Percentiles rank a stretch among this genome's conserved stretches.
phyloP scores from a whole-genome alignment of 92 coral and sea anemone genomes.

The Phenganax subtilis region DNA sequence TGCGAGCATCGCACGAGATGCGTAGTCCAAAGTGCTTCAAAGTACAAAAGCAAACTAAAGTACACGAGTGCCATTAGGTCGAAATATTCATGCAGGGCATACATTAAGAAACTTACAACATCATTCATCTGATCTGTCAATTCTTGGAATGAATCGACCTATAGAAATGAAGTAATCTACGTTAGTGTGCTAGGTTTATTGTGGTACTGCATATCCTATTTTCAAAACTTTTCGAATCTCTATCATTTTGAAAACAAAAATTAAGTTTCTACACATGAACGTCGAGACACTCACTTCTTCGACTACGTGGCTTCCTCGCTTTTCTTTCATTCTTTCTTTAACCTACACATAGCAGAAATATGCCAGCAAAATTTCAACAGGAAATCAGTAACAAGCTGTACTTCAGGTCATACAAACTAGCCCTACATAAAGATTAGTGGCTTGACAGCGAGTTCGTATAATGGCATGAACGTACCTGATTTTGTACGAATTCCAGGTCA shows the following conservation, averaged over 20 bases:
- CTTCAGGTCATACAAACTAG: neutral
- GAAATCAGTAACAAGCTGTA: neutral
- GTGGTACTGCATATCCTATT: no score
- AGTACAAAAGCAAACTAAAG: no score
- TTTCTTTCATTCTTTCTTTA: constrained; percentile 17
- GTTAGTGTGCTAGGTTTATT: neutral
- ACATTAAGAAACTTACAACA: constrained; percentile 38
- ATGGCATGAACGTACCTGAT: constrained; percentile 28
- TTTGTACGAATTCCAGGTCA: constrained; percentile 41
- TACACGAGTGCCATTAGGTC: no score
- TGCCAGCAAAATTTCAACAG: neutral
- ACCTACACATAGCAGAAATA: neutral
- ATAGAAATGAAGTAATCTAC: neutral
- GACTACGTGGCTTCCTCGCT: constrained; percentile 1
- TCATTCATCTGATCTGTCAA: constrained; percentile 50
- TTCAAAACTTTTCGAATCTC: neutral
- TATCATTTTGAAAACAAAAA: neutral
- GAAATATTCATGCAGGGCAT: constrained; percentile 22
- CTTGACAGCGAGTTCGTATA: neutral
- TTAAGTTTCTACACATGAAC: neutral
- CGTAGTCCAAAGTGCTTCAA: no score
- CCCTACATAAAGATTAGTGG: neutral
- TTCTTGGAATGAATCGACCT: constrained; percentile 25
- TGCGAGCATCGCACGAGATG: no score
- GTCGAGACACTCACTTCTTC: constrained; percentile 3